Base-by-base conservation (phyloP, 2,888 invertebrate species). In the Epirrhoe alternata region DNA sequence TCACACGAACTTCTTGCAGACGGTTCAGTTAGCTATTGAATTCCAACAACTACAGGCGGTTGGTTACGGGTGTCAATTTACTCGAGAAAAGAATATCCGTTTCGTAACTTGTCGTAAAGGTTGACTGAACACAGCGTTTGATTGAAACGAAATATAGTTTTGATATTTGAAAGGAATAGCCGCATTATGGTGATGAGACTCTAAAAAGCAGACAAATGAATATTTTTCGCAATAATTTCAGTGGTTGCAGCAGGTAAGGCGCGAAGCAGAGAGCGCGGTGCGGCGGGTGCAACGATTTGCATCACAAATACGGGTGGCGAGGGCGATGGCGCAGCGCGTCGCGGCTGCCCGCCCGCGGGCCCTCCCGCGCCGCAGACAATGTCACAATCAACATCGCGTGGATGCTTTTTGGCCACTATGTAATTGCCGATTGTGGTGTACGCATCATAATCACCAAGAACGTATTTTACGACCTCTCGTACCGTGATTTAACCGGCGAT, bases 361-460 rank as follows among this genome's bases (percentile, higher is more conserved):
- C 77, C 79, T 77, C 84, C 82, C 85, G 81, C 82, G 79, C 79
- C 81, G 76, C 86, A 88, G 87, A 93, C 93, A 93, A 93, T 93
- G 87, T 89, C 88, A 92, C 92, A 93, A 93, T 93, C 92, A 92
- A 89, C 92, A 87, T 84, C 89, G 90, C 90, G 89, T 88, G 86
- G 88, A 87, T 87, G 92, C 88, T 90, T 93, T 92, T 92, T 90
- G 87, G 87, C 80, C 86, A 87, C 83, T 79, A 84, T 86, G 84
- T 91, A 88, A 92, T 92, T 91, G 89, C 82, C 87, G 90, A 92
- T 93, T 93, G 92, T 91, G 83, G 84, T 78, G 60, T 59, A 66
- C 64, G 76, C 76, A 77, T 82, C 83, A 85, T 87, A 86, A 88
- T 84, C 77, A 83, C 80, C 80, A 86, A 85, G 84, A 82, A 79